phyloP scores from a whole-genome alignment of 2,888 invertebrate species.

The Timandra comae region DNA sequence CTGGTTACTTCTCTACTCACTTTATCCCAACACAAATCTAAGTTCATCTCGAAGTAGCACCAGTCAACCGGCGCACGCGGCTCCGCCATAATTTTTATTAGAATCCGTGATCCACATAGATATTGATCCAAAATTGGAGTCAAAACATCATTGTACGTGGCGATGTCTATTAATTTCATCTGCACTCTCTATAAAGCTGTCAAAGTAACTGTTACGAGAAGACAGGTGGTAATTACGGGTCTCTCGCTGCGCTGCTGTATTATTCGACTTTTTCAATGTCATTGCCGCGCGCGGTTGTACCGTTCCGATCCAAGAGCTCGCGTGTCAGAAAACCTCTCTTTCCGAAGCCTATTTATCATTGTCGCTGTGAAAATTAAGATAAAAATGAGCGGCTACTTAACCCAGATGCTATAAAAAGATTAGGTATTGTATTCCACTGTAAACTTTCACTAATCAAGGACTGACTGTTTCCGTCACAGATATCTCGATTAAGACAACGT shows the following conservation, averaged over 20 bases:
- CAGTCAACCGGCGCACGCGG: no score
- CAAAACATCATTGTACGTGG: conserved; percentile 14
- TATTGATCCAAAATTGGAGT: conserved; percentile 14
- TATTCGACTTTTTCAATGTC: conserved; percentile 44
- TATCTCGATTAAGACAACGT: conserved; percentile 12
- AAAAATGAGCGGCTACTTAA: conserved; percentile 17
- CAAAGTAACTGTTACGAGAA: conserved; percentile 37
- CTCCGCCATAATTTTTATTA: not conserved
- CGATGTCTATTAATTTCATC: conserved; percentile 24
- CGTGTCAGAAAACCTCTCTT: conserved; percentile 3
- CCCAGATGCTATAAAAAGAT: conserved; percentile 21
- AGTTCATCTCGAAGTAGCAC: no score
- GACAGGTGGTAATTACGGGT: conserved; percentile 54
- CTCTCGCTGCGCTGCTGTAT: conserved; percentile 34
- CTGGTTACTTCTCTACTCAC: no score
- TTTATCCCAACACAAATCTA: no score
- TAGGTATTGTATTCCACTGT: conserved; percentile 15
- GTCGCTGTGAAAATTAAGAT: conserved; percentile 16
- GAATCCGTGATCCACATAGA: not conserved
- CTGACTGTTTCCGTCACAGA: conserved; percentile 19
- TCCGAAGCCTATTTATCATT: conserved; percentile 14
- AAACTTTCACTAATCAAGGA: conserved; percentile 22
- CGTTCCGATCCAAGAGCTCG: conserved; percentile 10
- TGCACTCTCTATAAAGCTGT: conserved; percentile 37
- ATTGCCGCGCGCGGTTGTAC: conserved; percentile 27